A percentile compares a stretch with the other conserved stretches of the same genome.
Conservation (phyloP, 30 jellyfish, hydroid and myxozoan species). For the Hydra vulgaris region DNA sequence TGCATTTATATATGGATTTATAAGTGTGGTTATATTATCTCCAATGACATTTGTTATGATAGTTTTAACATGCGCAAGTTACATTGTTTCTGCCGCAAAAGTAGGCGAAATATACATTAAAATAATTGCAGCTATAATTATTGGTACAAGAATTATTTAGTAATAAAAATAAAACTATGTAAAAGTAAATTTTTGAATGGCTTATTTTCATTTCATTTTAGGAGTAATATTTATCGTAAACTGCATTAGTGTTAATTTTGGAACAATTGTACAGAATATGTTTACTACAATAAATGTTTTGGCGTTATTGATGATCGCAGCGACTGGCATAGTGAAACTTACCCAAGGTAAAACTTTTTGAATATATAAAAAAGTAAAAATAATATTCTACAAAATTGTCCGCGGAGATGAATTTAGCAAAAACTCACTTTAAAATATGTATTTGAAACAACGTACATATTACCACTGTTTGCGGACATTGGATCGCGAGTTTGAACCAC, state of each 20-base stretch:
- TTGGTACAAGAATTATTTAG: conserved; percentile 41
- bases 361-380: no score
- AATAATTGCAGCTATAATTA: conserved; percentile 44
- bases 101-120: conserved; percentile 7
- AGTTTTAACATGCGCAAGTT: conserved; percentile 68
- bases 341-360: neutral
- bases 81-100: conserved; percentile 37
- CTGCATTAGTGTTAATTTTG: neutral
- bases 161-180: no score
- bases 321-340: neutral
- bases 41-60: conserved; percentile 67
- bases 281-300: neutral
- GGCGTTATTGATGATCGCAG: neutral
- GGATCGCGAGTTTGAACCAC: no score
- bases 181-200: neutral
- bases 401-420: no score
- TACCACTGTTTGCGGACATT: no score
- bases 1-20: conserved; percentile 52
- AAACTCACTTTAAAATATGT: no score
- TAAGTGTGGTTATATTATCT: conserved; percentile 28
- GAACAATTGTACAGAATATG: neutral
- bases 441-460: no score
- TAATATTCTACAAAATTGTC: no score
- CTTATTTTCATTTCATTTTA: no score
- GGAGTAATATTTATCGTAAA: neutral